Conservation (phyloP, 2,888 invertebrate species). For the Tetrapedia diversipes region DNA sequence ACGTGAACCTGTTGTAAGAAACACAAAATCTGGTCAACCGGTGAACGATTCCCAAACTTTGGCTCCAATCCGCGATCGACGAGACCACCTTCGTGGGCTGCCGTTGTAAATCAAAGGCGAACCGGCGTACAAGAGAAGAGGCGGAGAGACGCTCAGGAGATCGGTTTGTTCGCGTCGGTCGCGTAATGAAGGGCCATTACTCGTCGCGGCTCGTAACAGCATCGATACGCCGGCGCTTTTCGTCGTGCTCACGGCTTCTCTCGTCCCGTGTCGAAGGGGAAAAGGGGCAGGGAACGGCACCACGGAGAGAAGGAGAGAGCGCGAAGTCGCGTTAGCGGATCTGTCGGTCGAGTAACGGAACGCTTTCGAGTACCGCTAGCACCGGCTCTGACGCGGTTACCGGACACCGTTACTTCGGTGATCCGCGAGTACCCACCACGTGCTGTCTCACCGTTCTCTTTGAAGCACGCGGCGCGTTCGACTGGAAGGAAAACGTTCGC, state of each 20-base stretch:
- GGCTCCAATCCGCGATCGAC: no score
- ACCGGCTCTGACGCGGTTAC: conserved; percentile 81
- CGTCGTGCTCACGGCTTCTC: conserved; percentile 61
- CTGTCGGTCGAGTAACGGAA: conserved; percentile 83
- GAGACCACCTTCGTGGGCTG: no score
- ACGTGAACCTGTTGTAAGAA: no score
- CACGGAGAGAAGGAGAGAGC: conserved; percentile 30
- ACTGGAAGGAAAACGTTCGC: conserved; percentile 41
- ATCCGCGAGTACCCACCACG: conserved; percentile 74
- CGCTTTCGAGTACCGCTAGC: conserved; percentile 81
- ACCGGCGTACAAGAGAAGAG: conserved; percentile 14
- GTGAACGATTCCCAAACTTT: no score
- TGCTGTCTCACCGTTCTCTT: conserved; percentile 76
- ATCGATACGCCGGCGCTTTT: conserved; percentile 57
- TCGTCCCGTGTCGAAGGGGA: conserved; percentile 53
- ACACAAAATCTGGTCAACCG: no score
- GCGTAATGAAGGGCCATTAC: conserved; percentile 64
- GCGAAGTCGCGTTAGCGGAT: conserved; percentile 80
- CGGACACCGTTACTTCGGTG: conserved; percentile 79
- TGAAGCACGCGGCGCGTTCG: conserved; percentile 53
- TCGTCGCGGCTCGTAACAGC: conserved; percentile 50
- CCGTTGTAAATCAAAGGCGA: conserved; percentile 37
- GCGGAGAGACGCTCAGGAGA: conserved; percentile 13
- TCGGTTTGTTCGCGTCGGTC: conserved; percentile 47
- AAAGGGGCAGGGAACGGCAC: conserved; percentile 28